These are phyloP conservation scores for Calyptommatus sinebrachiatus DNA, from an alignment of 2,113 vertebrate species.

Conservation along the genomic window DNA sequence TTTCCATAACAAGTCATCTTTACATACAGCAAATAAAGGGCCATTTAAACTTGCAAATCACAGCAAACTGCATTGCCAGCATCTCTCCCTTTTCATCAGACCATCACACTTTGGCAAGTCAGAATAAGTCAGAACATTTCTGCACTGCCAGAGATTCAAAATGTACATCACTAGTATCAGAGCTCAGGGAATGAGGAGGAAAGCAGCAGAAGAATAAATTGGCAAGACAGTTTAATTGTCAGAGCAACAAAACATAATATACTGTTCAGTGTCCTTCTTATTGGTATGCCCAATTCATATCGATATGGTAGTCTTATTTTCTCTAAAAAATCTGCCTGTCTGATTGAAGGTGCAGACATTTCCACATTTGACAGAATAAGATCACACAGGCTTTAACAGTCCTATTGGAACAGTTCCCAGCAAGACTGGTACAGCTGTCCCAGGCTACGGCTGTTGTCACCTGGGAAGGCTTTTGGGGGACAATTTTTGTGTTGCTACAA, in stretches of 20 bases:
- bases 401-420: too few relatives aligned
- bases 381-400: too few relatives aligned
- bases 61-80: neutral
- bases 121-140: neutral
- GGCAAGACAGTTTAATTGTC: neutral
- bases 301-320: neutral
- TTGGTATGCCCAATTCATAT: neutral
- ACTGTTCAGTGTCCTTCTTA: neutral
- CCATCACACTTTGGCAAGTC: constrained; percentile 5
- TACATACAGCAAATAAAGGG: neutral
- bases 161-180: neutral
- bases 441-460: too few relatives aligned
- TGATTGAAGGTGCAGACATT: too few relatives aligned
- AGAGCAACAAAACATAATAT: neutral
- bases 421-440: too few relatives aligned
- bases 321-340: neutral
- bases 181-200: fast-evolving
- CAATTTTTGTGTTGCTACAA: too few relatives aligned
- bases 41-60: neutral
- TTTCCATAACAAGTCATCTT: too few relatives aligned
- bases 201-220: neutral
- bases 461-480: too few relatives aligned
- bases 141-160: neutral
- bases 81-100: neutral
- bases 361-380: too few relatives aligned